Conservation (phyloP, 2,113 vertebrate genomes). For the Etheostoma spectabile region DNA sequence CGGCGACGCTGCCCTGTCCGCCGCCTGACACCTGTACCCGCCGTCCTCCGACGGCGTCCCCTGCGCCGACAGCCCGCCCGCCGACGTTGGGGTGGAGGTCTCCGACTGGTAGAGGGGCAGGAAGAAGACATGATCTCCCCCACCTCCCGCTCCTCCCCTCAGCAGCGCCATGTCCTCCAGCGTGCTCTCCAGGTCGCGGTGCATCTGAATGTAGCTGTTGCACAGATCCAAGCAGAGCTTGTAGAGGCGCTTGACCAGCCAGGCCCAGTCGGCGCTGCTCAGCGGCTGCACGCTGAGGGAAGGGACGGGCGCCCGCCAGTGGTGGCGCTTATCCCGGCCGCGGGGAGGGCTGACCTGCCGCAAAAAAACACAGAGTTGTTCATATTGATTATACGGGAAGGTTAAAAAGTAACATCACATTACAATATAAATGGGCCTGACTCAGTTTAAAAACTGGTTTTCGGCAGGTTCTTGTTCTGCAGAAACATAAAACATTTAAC, state of each 20-base stretch:
- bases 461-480: no score
- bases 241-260: constrained; percentile 94
- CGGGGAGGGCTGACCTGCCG: constrained; percentile 91
- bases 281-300: constrained; percentile 90
- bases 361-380: no score
- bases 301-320: constrained; percentile 88
- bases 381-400: no score
- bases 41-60: constrained; percentile 92
- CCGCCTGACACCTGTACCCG: constrained; percentile 80
- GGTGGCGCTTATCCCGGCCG: constrained; percentile 89
- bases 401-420: no score
- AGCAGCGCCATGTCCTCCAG: constrained; percentile 84
- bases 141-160: constrained; percentile 57
- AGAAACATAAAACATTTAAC: no score
- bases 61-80: constrained; percentile 86
- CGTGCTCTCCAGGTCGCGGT: constrained; percentile 91
- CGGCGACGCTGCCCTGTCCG: constrained; percentile 67
- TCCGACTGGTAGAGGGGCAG: constrained; percentile 94
- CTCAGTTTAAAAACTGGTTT: no score
- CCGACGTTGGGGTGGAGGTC: constrained; percentile 89
- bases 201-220: constrained; percentile 97
- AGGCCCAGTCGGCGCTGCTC: constrained; percentile 93
- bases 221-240: constrained; percentile 96
- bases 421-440: no score
- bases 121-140: constrained; percentile 87